Evolutionary conservation across 2,113 vertebrate genomes (phyloP).

Genomic region (Leptosomus discolor): DNA sequence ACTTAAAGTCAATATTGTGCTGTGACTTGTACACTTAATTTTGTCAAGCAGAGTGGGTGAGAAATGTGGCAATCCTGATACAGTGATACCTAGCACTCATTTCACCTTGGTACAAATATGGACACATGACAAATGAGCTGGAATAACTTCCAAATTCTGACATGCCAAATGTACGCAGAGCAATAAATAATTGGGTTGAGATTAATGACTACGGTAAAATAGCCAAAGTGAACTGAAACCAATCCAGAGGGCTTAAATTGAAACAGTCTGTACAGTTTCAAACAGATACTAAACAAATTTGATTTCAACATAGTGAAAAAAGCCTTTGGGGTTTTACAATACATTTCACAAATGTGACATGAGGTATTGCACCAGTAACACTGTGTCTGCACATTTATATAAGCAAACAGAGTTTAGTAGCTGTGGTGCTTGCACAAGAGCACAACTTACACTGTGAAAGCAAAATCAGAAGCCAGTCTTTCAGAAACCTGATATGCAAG

Average conservation of each 20-base stretch:
- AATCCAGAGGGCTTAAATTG: neutral
- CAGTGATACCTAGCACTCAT: neutral
- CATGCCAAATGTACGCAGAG: neutral
- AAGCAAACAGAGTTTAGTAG: neutral
- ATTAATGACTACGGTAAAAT: neutral
- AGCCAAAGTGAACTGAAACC: neutral
- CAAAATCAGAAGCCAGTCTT: neutral
- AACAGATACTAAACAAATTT: neutral
- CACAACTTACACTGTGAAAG: neutral
- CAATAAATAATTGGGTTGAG: neutral
- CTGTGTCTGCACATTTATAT: neutral
- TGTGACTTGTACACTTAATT: neutral
- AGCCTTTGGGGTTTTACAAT: neutral
- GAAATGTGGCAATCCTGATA: neutral
- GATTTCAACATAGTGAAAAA: neutral
- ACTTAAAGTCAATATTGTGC: neutral
- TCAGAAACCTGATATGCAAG: neutral
- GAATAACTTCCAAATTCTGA: neutral
- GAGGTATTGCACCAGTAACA: neutral
- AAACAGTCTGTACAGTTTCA: neutral
- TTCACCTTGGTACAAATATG: neutral
- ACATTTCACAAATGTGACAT: neutral
- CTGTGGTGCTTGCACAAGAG: neutral
- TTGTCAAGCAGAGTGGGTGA: neutral
- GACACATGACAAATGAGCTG: neutral